Evolutionary conservation across 2,113 vertebrate genomes (phyloP).

Genomic region (Gavia stellata): DNA sequence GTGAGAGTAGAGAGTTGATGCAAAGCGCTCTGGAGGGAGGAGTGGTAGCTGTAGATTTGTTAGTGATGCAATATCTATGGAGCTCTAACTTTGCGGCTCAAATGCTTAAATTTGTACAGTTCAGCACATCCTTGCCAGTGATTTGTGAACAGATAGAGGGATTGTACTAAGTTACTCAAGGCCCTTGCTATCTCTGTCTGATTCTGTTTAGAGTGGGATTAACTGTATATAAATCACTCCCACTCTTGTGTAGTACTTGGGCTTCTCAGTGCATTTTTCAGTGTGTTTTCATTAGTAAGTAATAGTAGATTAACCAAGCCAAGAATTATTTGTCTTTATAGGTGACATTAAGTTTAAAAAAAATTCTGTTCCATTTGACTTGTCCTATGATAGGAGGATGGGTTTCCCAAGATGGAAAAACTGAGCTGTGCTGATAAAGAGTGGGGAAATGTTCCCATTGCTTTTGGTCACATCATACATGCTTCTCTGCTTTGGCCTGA

Average conservation of each 20-base stretch:
- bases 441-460: neutral
- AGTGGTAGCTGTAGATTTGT: neutral
- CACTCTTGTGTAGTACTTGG: neutral
- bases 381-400: neutral
- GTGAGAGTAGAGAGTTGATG: neutral
- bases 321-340: conserved; percentile 47
- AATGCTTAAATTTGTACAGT: conserved; percentile 20
- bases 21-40: neutral
- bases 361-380: neutral
- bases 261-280: conserved; percentile 22
- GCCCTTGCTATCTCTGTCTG: conserved; percentile 8
- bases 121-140: conserved; percentile 25
- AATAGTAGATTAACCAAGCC: neutral
- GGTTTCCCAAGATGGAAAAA: conserved; percentile 22
- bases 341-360: conserved; percentile 12
- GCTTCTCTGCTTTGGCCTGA: neutral
- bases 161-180: conserved; percentile 24
- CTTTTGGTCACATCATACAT: neutral
- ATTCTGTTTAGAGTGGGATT: conserved; percentile 50
- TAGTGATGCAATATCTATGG: neutral
- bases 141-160: conserved; percentile 37
- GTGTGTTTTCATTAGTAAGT: conserved; percentile 34
- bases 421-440: conserved; percentile 1
- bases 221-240: conserved; percentile 49
- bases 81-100: neutral